These are phyloP conservation scores for Drosophila macrospina DNA, from an alignment of 2,888 invertebrate genomes.

Conservation along the genomic window DNA sequence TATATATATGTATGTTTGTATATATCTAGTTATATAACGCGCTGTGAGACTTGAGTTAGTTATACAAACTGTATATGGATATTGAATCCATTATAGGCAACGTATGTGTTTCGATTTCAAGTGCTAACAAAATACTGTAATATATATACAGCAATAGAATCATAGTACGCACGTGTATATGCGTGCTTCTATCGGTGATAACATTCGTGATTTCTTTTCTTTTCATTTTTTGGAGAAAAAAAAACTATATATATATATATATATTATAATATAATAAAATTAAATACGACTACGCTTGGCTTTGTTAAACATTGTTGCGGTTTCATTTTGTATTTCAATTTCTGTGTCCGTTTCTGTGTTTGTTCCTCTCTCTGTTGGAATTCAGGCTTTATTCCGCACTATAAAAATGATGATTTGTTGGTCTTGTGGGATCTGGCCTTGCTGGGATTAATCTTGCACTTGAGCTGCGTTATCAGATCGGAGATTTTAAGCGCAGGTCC, in stretches of 20 bases:
- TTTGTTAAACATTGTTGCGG: conserved; percentile 23
- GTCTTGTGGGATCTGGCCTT: conserved; percentile 86
- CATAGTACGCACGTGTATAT: conserved; percentile 38
- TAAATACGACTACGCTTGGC: conserved; percentile 43
- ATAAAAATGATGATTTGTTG: conserved; percentile 89
- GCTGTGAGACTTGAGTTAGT: conserved; percentile 74
- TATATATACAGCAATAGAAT: conserved; percentile 46
- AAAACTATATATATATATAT: conserved; percentile 19
- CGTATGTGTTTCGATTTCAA: conserved; percentile 73
- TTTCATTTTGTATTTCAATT: conserved; percentile 16
- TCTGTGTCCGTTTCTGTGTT: not conserved
- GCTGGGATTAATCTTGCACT: conserved; percentile 88
- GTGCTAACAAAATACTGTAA: conserved; percentile 76
- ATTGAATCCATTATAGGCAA: conserved; percentile 70
- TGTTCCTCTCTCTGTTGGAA: not conserved
- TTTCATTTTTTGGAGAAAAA: conserved; percentile 7
- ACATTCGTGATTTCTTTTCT: conserved; percentile 45
- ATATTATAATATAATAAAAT: conserved; percentile 13
- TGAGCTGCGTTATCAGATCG: conserved; percentile 96
- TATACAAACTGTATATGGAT: conserved; percentile 66
- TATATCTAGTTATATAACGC: conserved; percentile 48
- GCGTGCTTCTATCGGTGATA: conserved; percentile 62
- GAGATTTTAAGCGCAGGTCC: conserved; percentile 97
- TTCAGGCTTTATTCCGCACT: conserved; percentile 82
- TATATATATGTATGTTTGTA: conserved; percentile 17